A percentile compares a stretch with the other conserved stretches of the same genome.
These are phyloP conservation scores for Drosophila prolongata DNA, from an alignment of 2,888 invertebrate genomes.

Conservation along the genomic window DNA sequence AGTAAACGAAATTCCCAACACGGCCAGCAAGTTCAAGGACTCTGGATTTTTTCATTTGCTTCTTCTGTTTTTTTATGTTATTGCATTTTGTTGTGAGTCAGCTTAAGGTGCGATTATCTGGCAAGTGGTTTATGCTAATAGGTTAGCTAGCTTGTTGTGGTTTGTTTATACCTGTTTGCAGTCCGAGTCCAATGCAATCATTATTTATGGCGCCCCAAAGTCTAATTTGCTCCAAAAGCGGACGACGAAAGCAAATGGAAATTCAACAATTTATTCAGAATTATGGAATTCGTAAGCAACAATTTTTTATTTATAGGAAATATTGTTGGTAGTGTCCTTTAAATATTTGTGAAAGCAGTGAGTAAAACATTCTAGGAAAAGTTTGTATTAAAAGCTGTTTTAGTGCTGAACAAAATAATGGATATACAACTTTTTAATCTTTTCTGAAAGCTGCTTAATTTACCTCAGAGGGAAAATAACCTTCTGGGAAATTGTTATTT, in stretches of 20 bases:
- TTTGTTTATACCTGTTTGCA: conserved; percentile 21
- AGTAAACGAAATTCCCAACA: conserved; percentile 14
- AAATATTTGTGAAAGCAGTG: no score
- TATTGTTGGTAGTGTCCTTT: not conserved
- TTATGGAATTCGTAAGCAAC: conserved; percentile 16
- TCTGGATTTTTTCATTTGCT: conserved; percentile 21
- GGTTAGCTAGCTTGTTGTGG: conserved; percentile 21
- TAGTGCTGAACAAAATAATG: not conserved
- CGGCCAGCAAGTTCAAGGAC: conserved; percentile 43
- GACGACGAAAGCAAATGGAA: conserved; percentile 35
- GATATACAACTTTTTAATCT: not conserved
- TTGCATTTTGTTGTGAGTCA: conserved; percentile 22
- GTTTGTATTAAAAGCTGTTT: no score
- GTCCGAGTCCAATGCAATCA: conserved; percentile 41
- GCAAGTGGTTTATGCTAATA: conserved; percentile 63
- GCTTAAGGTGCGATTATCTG: conserved; percentile 53
- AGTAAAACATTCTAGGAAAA: not conserved
- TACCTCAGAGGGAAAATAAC: not conserved
- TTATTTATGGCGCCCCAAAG: conserved; percentile 47
- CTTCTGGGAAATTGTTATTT: not conserved
- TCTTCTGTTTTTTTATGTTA: conserved; percentile 1
- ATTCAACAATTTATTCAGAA: conserved; percentile 56
- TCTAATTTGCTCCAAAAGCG: conserved; percentile 15
- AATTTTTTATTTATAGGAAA: not conserved
- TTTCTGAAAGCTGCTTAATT: not conserved